These are phyloP conservation scores for Rhynchonema sp. DNA, from an alignment of 2,888 invertebrate species.

Conservation along the genomic window DNA sequence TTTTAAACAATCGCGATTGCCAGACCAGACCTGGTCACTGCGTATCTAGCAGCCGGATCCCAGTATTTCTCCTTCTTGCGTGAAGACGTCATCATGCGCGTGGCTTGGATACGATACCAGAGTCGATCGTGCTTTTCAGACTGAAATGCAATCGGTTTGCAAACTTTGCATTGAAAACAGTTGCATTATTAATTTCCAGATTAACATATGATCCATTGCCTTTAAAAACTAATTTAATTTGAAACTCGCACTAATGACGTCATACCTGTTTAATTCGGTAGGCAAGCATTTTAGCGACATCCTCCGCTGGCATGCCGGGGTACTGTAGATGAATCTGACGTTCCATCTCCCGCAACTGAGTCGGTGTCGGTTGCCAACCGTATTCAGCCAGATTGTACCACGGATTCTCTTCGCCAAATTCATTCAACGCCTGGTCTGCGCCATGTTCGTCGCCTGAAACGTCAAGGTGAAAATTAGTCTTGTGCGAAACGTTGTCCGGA, in stretches of 20 bases:
- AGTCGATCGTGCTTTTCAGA: conserved; percentile 36
- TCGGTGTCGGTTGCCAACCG: neutral
- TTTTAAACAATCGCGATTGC: too few species aligned
- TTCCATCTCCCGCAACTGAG: conserved; percentile 10
- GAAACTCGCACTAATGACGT: too few species aligned
- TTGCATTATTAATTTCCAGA: too few species aligned
- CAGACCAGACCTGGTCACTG: too few species aligned
- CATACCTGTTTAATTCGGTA: conserved; percentile 38
- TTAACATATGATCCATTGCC: too few species aligned
- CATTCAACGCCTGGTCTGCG: neutral
- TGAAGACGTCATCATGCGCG: neutral
- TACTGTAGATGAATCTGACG: conserved; percentile 12
- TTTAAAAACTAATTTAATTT: conserved; percentile 32
- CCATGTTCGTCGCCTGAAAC: neutral
- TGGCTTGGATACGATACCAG: conserved; percentile 41
- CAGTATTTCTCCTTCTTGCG: conserved; percentile 1
- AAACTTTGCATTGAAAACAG: too few species aligned
- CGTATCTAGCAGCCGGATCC: too few species aligned
- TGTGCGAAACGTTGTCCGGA: too few species aligned
- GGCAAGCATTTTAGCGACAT: conserved; percentile 34
- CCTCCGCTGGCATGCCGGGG: conserved; percentile 14
- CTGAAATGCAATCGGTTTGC: too few species aligned
- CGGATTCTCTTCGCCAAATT: neutral
- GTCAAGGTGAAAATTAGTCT: neutral
- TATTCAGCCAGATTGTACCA: neutral